Base-by-base conservation (phyloP, 2,888 invertebrate genomes). In the Germaria angustata region DNA sequence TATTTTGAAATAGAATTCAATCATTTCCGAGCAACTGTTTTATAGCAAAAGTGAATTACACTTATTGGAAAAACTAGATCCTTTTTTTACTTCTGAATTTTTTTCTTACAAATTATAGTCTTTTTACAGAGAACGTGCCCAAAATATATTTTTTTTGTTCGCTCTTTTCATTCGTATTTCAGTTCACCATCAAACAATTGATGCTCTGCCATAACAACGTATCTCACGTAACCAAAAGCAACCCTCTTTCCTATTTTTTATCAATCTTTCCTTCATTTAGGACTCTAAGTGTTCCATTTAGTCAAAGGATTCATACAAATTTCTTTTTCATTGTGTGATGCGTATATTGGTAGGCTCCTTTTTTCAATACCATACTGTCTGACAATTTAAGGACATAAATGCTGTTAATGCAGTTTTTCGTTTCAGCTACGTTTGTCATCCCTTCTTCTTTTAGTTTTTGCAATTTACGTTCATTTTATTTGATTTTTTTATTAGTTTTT, bases 401-500 rank as follows among this genome's bases (percentile, higher is more conserved):
- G 83, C 83, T 80, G 66, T 78, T 69, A 82, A 78, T 82, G 78
- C 81, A 78, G 22, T 75, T 53, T 28, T 53, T 59, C 53, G 24
- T 36, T 49, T 20, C 44, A 39, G 4, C 53, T 36, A 49, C 41
- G 28, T 71, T 80, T 53, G 28, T 32, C 32, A 53, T 28, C 28
- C 24, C 24, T 44, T 44, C 73, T 51, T 51, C 34, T 61, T 28
- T 46, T 69, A 32, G 51, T 66, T 65, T 22, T 39, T 24, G 24
- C 32, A 63, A 65, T 17, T 79, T 57, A 71, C 44, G 41, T 59
- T 66, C 59, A 46, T 59, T 80, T 80, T 41, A 13, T 63, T 39
- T 59, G 22, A 3, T 22, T 32, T n/a, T 34, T 32, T 20, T 46
- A 6, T 15, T 39, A n/a, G 49, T 8, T 32, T 36, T 51, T 71